Conservation (phyloP, 1,140 invertebrate species). For the Cyrtorhinus lividipennis region DNA sequence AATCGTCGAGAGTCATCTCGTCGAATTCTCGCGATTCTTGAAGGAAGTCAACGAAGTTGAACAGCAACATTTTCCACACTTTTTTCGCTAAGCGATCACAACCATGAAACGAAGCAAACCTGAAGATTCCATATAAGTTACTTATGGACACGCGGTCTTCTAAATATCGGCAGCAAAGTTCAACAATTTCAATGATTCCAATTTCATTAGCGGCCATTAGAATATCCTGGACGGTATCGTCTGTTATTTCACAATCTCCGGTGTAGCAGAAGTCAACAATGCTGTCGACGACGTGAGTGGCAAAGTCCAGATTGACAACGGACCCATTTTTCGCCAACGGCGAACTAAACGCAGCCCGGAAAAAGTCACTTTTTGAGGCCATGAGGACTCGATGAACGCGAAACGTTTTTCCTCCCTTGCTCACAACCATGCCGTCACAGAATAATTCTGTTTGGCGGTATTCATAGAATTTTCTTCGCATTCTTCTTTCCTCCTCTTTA, state of each 20-base stretch:
- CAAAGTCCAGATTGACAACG: conserved; percentile 32
- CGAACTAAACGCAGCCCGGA: conserved; percentile 47
- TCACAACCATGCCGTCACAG: conserved; percentile 40
- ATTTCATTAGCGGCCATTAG: conserved; percentile 46
- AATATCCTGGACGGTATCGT: conserved; percentile 44
- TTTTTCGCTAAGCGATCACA: not conserved
- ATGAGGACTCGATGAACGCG: conserved; percentile 47
- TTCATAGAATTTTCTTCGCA: conserved; percentile 12
- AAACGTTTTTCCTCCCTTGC: conserved; percentile 43
- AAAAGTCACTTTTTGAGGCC: conserved; percentile 49
- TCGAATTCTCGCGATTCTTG: not conserved
- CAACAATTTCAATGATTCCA: conserved; percentile 43
- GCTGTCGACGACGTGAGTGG: conserved; percentile 30
- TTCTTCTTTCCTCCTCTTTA: too few species aligned
- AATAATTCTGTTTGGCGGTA: conserved; percentile 29
- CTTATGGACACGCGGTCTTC: not conserved
- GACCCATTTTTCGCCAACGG: conserved; percentile 32
- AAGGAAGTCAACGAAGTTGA: not conserved
- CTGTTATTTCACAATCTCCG: conserved; percentile 39
- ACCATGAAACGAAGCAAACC: not conserved
- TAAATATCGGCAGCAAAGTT: conserved; percentile 38
- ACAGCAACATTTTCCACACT: not conserved
- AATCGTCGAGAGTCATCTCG: not conserved
- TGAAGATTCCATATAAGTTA: conserved; percentile 1
- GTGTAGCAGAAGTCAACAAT: conserved; percentile 54